These are phyloP conservation scores for Eufriesea mexicana DNA, from an alignment of 1,140 invertebrate species.

Conservation along the genomic window DNA sequence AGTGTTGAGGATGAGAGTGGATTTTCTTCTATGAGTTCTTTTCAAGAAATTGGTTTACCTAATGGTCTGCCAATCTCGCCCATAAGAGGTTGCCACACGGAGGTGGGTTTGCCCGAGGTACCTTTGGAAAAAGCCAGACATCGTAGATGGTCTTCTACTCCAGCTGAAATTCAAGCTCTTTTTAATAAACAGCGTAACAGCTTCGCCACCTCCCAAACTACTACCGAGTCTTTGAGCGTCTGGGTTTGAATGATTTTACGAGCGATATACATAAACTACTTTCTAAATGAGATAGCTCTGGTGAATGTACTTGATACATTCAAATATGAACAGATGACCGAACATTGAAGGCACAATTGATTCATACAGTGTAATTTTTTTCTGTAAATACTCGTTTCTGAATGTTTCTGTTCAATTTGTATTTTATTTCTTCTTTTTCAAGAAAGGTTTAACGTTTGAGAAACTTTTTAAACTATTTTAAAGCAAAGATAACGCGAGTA, in stretches of 20 bases:
- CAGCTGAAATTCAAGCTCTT: conserved; percentile 75
- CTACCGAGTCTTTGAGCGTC: conserved; percentile 77
- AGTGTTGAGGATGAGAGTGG: conserved; percentile 90
- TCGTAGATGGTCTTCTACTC: conserved; percentile 80
- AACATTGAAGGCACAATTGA: background rate
- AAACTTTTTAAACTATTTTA: background rate
- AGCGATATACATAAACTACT: background rate
- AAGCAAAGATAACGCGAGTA: background rate
- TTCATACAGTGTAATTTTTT: background rate
- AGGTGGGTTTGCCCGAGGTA: conserved; percentile 78
- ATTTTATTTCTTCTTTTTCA: background rate
- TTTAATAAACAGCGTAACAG: conserved; percentile 75
- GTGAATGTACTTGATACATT: background rate
- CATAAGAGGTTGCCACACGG: conserved; percentile 77
- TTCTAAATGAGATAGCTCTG: background rate
- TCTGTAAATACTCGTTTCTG: background rate
- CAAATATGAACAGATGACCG: background rate
- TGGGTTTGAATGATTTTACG: conserved; percentile 74
- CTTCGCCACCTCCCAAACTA: conserved; percentile 69
- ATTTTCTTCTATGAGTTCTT: conserved; percentile 91
- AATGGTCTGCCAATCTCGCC: conserved; percentile 68
- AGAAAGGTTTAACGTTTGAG: background rate
- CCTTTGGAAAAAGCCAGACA: conserved; percentile 74
- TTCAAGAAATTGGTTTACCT: conserved; percentile 89
- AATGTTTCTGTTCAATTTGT: background rate